Conservation (phyloP, 2,113 vertebrate genomes). For the Enhydra lutris region DNA sequence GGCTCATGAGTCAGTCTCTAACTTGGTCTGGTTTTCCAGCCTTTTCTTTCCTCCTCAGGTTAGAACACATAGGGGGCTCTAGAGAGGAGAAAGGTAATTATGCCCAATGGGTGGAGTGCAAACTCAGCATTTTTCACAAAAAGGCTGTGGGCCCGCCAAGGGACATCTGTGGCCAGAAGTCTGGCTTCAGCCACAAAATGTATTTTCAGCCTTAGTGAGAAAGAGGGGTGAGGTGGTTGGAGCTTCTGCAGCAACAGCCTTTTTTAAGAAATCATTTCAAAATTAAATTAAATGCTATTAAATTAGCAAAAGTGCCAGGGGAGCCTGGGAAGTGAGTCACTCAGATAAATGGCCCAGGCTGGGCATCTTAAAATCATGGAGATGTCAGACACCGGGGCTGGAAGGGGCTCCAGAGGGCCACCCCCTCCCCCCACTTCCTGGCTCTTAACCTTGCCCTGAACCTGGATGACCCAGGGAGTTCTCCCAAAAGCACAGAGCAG, state of each 20-base stretch:
- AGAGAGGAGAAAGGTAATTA: conserved; percentile 31
- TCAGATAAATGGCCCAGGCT: background rate
- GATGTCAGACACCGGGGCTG: background rate
- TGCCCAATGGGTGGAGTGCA: background rate
- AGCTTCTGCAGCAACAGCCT: background rate
- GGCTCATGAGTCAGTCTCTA: background rate
- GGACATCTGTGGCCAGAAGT: background rate
- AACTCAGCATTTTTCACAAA: conserved; percentile 37
- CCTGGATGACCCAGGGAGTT: fast-evolving
- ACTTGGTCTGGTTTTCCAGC: background rate
- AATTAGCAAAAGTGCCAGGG: conserved; percentile 54
- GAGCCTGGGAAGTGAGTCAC: background rate
- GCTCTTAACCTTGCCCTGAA: background rate
- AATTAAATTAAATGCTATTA: conserved; percentile 73
- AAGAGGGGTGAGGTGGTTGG: background rate
- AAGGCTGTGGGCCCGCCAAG: background rate
- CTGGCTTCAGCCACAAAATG: background rate
- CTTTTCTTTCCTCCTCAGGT: background rate
- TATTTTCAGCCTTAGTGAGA: conserved; percentile 18
- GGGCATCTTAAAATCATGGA: background rate
- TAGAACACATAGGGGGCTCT: background rate
- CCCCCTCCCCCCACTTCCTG: background rate
- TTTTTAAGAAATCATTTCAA: conserved; percentile 59
- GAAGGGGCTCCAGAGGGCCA: background rate
- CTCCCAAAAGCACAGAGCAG: background rate